Conservation (phyloP, 1,140 invertebrate species). For the Temnothorax curvispinosus region DNA sequence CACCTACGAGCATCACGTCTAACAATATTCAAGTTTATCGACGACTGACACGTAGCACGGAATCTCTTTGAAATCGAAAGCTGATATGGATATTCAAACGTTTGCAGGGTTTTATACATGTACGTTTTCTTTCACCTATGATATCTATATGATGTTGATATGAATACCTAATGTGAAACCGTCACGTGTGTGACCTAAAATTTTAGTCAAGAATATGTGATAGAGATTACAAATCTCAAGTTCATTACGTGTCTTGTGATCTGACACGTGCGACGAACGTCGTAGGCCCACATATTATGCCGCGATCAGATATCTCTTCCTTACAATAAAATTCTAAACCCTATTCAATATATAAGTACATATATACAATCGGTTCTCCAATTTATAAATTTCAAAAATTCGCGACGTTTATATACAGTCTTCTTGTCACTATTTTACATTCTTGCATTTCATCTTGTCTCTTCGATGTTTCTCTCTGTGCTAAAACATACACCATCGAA, state of each 20-base stretch:
- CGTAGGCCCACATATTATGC: slow-evolving; percentile 29
- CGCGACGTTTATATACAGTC: slow-evolving; percentile 63
- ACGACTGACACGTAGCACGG: slow-evolving; percentile 20
- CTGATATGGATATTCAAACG: slow-evolving; percentile 30
- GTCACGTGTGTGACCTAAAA: slow-evolving; percentile 68
- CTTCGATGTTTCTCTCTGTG: slow-evolving; percentile 46
- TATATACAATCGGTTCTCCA: slow-evolving; percentile 24
- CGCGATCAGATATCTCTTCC: slow-evolving; percentile 22
- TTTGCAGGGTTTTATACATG: slow-evolving; percentile 26
- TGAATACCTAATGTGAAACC: slow-evolving; percentile 76
- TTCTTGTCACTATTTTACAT: slow-evolving; percentile 70
- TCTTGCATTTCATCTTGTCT: slow-evolving; percentile 61
- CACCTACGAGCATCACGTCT: slow-evolving; percentile 46
- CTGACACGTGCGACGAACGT: slow-evolving; percentile 18
- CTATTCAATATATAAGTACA: background rate
- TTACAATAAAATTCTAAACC: slow-evolving; percentile 41
- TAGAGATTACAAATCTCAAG: slow-evolving; percentile 51
- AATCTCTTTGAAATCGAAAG: slow-evolving; percentile 50
- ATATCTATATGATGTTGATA: slow-evolving; percentile 1
- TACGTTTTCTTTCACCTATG: slow-evolving; percentile 55
- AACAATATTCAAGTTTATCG: slow-evolving; percentile 55
- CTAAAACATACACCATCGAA: slow-evolving; percentile 59
- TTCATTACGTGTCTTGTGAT: slow-evolving; percentile 42
- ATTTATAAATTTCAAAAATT: slow-evolving; percentile 53
- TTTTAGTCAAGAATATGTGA: slow-evolving; percentile 62